phyloP scores from a whole-genome alignment of 2,888 invertebrate genomes.

The Parascotia fuliginaria region DNA sequence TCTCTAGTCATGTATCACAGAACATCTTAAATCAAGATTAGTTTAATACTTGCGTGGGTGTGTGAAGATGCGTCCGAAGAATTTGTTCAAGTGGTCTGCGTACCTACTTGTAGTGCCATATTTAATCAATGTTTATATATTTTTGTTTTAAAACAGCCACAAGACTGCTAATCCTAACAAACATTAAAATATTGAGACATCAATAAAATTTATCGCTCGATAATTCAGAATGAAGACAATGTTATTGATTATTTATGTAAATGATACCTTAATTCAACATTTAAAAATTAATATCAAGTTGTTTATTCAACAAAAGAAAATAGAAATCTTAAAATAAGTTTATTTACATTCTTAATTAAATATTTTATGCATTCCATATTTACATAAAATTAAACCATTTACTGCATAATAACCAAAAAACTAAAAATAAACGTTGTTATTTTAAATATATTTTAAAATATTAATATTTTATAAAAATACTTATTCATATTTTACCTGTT shows the following conservation, averaged over 20 bases:
- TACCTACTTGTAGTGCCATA: slow-evolving; percentile 7
- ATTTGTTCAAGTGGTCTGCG: background rate
- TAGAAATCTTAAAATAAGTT: slow-evolving; percentile 2
- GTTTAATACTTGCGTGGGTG: background rate
- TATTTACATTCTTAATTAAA: background rate
- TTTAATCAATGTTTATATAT: slow-evolving; percentile 12
- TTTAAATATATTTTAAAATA: too few species aligned
- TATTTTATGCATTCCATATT: background rate
- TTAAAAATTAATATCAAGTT: slow-evolving; percentile 37
- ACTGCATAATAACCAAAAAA: too few species aligned
- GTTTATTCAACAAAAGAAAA: slow-evolving; percentile 8
- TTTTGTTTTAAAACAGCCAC: slow-evolving; percentile 31
- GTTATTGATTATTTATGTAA: slow-evolving; percentile 59
- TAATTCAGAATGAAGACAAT: slow-evolving; percentile 55
- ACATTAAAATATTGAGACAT: slow-evolving; percentile 58
- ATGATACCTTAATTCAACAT: slow-evolving; percentile 48
- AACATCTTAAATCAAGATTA: background rate
- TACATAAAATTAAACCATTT: background rate
- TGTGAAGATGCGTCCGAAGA: background rate
- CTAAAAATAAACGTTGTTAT: too few species aligned
- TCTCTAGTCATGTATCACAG: background rate
- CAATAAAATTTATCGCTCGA: slow-evolving; percentile 58
- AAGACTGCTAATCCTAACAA: slow-evolving; percentile 37
- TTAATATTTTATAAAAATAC: too few species aligned
- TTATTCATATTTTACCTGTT: too few species aligned